Percentiles rank a stretch among this genome's conserved stretches.
Conservation (phyloP, 2,113 vertebrate genomes). For the Misgurnus mizolepis region DNA sequence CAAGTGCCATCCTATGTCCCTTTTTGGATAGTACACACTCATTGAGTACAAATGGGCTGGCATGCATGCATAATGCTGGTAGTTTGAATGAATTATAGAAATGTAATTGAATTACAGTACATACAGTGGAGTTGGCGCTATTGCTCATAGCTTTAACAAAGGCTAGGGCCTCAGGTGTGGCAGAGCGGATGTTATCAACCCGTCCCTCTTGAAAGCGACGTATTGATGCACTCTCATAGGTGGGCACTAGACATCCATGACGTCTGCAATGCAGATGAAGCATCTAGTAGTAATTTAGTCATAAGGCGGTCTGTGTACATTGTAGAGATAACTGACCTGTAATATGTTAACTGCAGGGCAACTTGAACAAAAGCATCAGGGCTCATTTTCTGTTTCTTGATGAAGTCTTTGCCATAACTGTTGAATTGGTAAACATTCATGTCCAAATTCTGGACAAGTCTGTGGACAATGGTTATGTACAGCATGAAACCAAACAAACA, state of each 20-base stretch:
- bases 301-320: background rate
- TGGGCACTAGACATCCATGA: slow-evolving; percentile 81
- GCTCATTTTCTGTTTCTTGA: slow-evolving; percentile 93
- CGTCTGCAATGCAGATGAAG: slow-evolving; percentile 70
- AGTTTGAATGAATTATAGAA: background rate
- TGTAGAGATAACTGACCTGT: slow-evolving; percentile 75
- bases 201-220: slow-evolving; percentile 88
- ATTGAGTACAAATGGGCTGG: background rate
- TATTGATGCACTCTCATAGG: slow-evolving; percentile 96
- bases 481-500: background rate
- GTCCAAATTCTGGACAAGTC: slow-evolving; percentile 86
- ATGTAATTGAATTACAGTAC: slow-evolving; percentile 48
- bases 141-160: slow-evolving; percentile 88
- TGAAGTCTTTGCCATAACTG: slow-evolving; percentile 90
- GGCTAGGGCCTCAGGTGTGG: slow-evolving; percentile 83
- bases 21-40: background rate
- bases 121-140: slow-evolving; percentile 70
- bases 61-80: background rate
- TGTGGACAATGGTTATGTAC: slow-evolving; percentile 53
- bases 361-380: slow-evolving; percentile 95
- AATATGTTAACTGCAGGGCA: slow-evolving; percentile 90
- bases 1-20: background rate
- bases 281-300: background rate
- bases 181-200: slow-evolving; percentile 95
- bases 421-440: slow-evolving; percentile 84